These are phyloP conservation scores for Xanthia icteritia DNA, from an alignment of 2,888 invertebrate genomes.

Conservation along the genomic window DNA sequence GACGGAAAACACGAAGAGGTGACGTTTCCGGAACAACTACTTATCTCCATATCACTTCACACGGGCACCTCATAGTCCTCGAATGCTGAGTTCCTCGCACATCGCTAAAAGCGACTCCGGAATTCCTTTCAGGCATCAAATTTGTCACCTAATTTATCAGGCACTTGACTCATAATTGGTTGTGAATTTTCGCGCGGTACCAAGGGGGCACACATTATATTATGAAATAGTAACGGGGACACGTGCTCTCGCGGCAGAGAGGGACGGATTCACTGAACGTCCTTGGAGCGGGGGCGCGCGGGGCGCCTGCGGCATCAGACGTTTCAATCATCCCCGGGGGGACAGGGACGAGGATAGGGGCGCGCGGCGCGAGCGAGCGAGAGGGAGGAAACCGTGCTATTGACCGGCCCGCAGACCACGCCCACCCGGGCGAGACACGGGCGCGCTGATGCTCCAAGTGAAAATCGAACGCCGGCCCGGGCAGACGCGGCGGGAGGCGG, in stretches of 20 bases:
- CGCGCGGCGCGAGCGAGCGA: conserved; percentile 75
- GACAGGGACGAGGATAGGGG: conserved; percentile 78
- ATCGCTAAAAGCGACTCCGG: conserved; percentile 84
- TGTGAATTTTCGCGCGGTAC: conserved; percentile 89
- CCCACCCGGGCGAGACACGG: conserved; percentile 89
- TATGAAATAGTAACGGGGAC: conserved; percentile 89
- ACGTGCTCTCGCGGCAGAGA: conserved; percentile 90
- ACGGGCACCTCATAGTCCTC: conserved; percentile 84
- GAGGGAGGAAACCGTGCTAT: conserved; percentile 87
- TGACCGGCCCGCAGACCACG: conserved; percentile 90
- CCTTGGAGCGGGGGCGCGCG: conserved; percentile 89
- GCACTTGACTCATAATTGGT: conserved; percentile 90
- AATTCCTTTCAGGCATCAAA: conserved; percentile 87
- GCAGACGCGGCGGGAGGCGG: conserved; percentile 84
- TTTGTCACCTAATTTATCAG: conserved; percentile 87
- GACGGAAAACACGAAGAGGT: conserved; percentile 87
- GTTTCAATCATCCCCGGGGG: conserved; percentile 90
- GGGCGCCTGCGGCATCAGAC: conserved; percentile 91
- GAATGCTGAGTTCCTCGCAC: conserved; percentile 80
- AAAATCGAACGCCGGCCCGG: conserved; percentile 90
- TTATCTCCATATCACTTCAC: conserved; percentile 89
- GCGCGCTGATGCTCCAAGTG: conserved; percentile 89
- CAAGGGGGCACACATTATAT: conserved; percentile 89
- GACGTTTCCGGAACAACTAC: conserved; percentile 81
- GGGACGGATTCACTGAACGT: conserved; percentile 91